Base-by-base conservation (phyloP, 1,140 invertebrate species). In the Drosophila lacteicornis region DNA sequence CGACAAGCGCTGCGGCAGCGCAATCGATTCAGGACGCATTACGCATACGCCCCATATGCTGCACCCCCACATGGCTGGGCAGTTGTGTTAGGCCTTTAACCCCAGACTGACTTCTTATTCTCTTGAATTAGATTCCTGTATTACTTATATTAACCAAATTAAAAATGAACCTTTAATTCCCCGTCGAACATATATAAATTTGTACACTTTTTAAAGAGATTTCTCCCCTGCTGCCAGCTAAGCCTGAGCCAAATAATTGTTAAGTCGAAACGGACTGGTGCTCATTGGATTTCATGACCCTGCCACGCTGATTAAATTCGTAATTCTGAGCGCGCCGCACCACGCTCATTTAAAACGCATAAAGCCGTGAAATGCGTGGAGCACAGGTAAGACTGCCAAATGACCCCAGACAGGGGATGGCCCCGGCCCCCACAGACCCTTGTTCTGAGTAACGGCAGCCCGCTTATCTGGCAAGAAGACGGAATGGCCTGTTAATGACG, bases 401-500 rank as follows among this genome's bases (percentile, higher is more conserved):
- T 79, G 68, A 73, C 75, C 75, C 57, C 79, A 76, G 77, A 60
- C 65, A 38, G 17, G 15, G 12, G 17, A 38, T 53, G 51, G 33
- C 15, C 47, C 36, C 63, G 22, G 17, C 55, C 13, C 36, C 22
- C 42, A 11, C 43, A 5, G 27, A 19, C 12, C 25, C n/a, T 11
- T 7, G 1, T 12, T 2, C 33, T 36, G 40, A 46, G n/a, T 42
- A 4, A 25, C 19, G 56, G 27, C 62, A 56, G 40, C 40, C 73
- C 42, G 59, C 67, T 86, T 85, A 82, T 75, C 83, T 79, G 57
- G 36, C 69, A 57, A 49, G 19, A 40, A 61, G 50, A 53, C 75
- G 49, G 68, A 91, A 91, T 88, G 77, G 82, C 81, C 88, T 91
- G 88, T 88, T 91, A 91, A 88, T 91, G 82, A 85, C 67, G 74